These are phyloP conservation scores for Xenopus petersii DNA, from an alignment of 2,797 vertebrate genomes.

Conservation along the genomic window DNA sequence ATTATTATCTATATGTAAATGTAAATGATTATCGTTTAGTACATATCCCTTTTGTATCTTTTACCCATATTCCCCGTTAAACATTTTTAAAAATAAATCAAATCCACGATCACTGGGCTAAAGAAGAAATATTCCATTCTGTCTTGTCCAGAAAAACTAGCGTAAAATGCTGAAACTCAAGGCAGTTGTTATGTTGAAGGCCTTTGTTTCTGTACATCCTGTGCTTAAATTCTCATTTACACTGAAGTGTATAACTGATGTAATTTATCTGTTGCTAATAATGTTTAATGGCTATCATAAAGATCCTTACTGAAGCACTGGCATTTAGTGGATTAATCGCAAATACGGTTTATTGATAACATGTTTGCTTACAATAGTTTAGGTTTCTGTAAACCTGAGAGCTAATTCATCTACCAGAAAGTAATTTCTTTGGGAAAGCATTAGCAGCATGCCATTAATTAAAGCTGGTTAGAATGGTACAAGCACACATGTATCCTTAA, in stretches of 20 bases:
- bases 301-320: constrained; percentile 29
- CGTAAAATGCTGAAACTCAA: too few species aligned
- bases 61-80: too few species aligned
- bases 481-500: constrained; percentile 70
- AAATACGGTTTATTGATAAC: constrained; percentile 58
- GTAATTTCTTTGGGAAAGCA: constrained; percentile 72
- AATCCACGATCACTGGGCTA: too few species aligned
- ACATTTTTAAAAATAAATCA: too few species aligned
- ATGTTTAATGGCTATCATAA: constrained; percentile 32
- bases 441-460: constrained; percentile 74
- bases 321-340: constrained; percentile 39
- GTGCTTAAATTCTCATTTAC: constrained; percentile 22
- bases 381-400: constrained; percentile 67
- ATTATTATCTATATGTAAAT: too few species aligned
- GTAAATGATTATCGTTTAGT: too few species aligned
- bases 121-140: too few species aligned
- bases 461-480: constrained; percentile 71
- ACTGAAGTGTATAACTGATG: constrained; percentile 9
- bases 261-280: constrained; percentile 42
- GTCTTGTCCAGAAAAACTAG: too few species aligned
- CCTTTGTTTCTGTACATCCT: too few species aligned
- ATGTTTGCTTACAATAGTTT: constrained; percentile 59
- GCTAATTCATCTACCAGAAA: constrained; percentile 66
- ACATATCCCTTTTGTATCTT: too few species aligned
- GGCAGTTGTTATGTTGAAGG: too few species aligned